A percentile compares a stretch with the other conserved stretches of the same genome.
Evolutionary conservation across 2,797 vertebrate genomes (phyloP).

Genomic region (Pseudochirops cupreus): DNA sequence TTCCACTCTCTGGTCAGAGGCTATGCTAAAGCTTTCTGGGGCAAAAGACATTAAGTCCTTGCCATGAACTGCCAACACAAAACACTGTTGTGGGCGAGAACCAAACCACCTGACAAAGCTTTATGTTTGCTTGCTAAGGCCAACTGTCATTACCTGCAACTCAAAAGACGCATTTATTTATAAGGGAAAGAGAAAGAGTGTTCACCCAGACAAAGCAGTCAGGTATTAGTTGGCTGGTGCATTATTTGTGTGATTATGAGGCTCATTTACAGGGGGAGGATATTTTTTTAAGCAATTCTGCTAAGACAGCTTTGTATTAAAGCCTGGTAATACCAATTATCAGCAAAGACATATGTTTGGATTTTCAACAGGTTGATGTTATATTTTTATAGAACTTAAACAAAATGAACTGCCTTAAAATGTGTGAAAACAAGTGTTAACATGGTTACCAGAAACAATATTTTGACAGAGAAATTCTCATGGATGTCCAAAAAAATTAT

Average conservation of each 20-base stretch:
- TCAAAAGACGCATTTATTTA: neutral
- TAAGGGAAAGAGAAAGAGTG: constrained; percentile 37
- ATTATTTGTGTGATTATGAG: constrained; percentile 24
- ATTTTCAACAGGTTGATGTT: neutral
- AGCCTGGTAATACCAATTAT: neutral
- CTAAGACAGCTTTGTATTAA: constrained; percentile 33
- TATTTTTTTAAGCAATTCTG: neutral
- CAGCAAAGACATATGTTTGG: neutral
- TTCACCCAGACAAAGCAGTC: constrained; percentile 24
- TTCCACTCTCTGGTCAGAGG: constrained; percentile 22
- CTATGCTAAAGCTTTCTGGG: constrained; percentile 24
- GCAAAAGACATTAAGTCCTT: neutral
- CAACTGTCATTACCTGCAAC: neutral
- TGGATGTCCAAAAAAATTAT: constrained; percentile 3
- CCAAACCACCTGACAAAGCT: neutral
- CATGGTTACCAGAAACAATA: neutral
- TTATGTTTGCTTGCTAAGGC: neutral
- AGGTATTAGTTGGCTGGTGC: neutral
- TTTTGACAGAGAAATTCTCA: constrained; percentile 26
- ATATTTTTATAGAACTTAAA: constrained; percentile 23
- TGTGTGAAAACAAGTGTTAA: constrained; percentile 15
- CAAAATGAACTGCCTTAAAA: constrained; percentile 44
- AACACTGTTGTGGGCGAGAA: neutral
- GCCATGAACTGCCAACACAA: neutral
- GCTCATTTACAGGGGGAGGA: constrained; percentile 20